These are phyloP conservation scores for Aradophagus sp. DNA, from an alignment of 1,140 invertebrate genomes.

Conservation along the genomic window DNA sequence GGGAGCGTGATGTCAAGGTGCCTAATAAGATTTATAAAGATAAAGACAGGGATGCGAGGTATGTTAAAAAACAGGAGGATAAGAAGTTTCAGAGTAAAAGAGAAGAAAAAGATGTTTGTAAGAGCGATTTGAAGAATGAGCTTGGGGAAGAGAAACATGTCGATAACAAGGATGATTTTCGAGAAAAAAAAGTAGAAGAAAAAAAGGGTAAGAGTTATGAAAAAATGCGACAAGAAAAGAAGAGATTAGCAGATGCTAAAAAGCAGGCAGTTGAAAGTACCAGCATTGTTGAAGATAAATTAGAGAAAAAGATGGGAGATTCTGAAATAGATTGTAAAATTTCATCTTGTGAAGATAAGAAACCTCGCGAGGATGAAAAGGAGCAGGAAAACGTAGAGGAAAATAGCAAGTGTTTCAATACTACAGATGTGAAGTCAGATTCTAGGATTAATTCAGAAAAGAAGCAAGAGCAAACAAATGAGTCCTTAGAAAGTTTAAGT, in stretches of 20 bases:
- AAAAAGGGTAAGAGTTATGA: conserved; percentile 73
- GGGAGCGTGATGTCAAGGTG: conserved; percentile 65
- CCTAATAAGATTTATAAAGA: conserved; percentile 66
- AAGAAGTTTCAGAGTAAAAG: conserved; percentile 66
- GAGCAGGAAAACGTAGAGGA: no score
- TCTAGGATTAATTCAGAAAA: no score
- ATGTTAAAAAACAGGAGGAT: conserved; percentile 73
- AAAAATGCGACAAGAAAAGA: conserved; percentile 72
- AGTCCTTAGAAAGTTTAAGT: no score
- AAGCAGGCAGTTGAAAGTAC: conserved; percentile 62
- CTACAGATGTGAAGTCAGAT: no score
- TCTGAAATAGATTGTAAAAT: no score
- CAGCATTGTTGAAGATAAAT: conserved; percentile 6
- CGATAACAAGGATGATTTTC: conserved; percentile 65
- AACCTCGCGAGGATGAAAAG: no score
- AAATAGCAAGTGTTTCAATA: no score
- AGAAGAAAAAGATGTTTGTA: conserved; percentile 59
- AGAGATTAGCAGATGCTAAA: conserved; percentile 67
- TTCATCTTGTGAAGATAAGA: no score
- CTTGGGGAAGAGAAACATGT: conserved; percentile 55
- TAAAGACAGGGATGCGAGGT: conserved; percentile 71
- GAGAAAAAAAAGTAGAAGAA: conserved; percentile 66
- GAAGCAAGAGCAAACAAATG: no score
- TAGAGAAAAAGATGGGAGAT: conserved; percentile 47
- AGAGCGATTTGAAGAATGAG: conserved; percentile 60